Conservation (phyloP, 1,140 invertebrate genomes). For the Papilio xuthus region DNA sequence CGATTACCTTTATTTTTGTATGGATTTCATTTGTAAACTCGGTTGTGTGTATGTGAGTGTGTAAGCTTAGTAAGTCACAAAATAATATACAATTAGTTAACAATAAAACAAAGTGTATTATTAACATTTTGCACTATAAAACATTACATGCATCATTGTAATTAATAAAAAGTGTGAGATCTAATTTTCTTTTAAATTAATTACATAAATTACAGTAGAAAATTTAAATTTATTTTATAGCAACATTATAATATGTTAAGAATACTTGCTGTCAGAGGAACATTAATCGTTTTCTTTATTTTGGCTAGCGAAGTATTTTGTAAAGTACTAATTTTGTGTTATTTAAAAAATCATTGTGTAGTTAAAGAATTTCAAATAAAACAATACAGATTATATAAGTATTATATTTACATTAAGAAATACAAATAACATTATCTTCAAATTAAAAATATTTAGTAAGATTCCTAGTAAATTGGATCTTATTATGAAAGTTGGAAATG, state of each 20-base stretch:
- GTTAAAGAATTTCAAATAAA: constrained; percentile 18
- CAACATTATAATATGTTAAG: background rate
- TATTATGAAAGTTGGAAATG: constrained; percentile 18
- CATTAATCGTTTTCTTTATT: too few relatives aligned
- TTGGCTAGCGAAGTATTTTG: background rate
- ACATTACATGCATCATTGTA: background rate
- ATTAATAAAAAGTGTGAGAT: background rate
- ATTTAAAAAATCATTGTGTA: background rate
- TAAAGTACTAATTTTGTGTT: background rate
- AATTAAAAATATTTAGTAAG: constrained; percentile 41
- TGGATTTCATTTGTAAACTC: background rate
- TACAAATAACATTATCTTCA: constrained; percentile 35
- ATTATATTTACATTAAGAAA: constrained; percentile 50
- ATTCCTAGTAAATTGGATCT: constrained; percentile 38
- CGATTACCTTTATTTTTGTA: constrained; percentile 12
- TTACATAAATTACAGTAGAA: background rate
- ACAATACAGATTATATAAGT: constrained; percentile 40
- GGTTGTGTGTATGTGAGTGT: constrained; percentile 9
- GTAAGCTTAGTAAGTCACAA: background rate
- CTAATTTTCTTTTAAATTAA: background rate
- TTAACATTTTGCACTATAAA: background rate
- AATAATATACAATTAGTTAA: constrained; percentile 11
- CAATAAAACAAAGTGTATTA: constrained; percentile 16
- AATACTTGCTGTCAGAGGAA: background rate
- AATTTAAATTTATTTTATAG: background rate